These are phyloP conservation scores for Crematogaster levior DNA, from an alignment of 2,888 invertebrate species.

Conservation along the genomic window DNA sequence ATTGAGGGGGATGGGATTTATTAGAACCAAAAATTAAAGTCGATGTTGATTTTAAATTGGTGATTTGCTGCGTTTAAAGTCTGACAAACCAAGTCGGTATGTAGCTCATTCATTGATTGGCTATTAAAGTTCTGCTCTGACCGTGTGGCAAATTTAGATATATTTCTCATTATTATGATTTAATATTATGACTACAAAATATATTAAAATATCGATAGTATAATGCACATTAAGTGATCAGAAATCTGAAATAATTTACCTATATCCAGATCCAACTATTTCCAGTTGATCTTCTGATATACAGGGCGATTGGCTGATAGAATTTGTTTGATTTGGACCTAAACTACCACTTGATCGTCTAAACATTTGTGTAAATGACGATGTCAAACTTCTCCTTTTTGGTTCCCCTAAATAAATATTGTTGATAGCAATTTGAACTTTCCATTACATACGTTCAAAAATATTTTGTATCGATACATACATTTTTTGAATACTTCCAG, in stretches of 20 bases:
- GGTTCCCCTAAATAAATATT: slow-evolving; percentile 86
- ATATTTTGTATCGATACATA: slow-evolving; percentile 69
- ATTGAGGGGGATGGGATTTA: too few species aligned
- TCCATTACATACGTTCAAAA: slow-evolving; percentile 19
- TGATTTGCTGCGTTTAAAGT: too few species aligned
- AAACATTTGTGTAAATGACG: slow-evolving; percentile 92
- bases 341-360: slow-evolving; percentile 87
- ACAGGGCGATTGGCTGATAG: slow-evolving; percentile 73
- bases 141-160: too few species aligned
- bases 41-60: too few species aligned
- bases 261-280: slow-evolving; percentile 75
- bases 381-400: slow-evolving; percentile 92
- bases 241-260: slow-evolving; percentile 65
- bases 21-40: too few species aligned
- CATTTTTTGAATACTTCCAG: slow-evolving; percentile 75
- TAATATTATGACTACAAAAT: too few species aligned
- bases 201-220: not conserved
- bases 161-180: too few species aligned
- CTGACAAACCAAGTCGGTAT: too few species aligned
- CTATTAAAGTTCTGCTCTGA: too few species aligned
- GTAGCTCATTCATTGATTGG: too few species aligned
- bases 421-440: not conserved
- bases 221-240: not conserved
- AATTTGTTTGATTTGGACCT: slow-evolving; percentile 80
- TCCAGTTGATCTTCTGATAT: slow-evolving; percentile 80